A percentile compares a stretch with the other conserved stretches of the same genome.
Conservation (phyloP, 92 coral and sea anemone species). For the Scolanthus callimorphus region DNA sequence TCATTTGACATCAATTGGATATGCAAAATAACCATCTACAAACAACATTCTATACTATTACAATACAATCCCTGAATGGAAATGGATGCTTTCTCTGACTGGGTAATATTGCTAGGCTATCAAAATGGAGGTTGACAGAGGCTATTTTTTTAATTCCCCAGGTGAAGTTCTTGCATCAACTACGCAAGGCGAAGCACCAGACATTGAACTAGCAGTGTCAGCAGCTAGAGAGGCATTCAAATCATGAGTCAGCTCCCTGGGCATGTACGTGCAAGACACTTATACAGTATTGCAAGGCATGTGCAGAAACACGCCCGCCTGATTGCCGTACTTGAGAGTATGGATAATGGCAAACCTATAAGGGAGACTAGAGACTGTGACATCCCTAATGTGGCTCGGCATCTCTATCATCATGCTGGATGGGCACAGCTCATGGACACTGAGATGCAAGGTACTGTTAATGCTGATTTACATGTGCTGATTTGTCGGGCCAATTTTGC, state of each 20-base stretch:
- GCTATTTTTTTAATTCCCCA: no score
- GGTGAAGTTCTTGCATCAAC: constrained; percentile 94
- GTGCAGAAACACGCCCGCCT: constrained; percentile 97
- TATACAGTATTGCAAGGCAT: constrained; percentile 96
- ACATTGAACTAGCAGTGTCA: constrained; percentile 80
- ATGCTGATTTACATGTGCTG: no score
- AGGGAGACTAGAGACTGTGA: constrained; percentile 94
- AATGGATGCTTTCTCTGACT: no score
- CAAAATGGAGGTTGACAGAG: no score
- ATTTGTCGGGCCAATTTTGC: no score
- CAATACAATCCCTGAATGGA: no score
- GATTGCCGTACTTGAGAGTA: constrained; percentile 90
- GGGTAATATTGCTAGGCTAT: no score
- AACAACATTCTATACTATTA: no score
- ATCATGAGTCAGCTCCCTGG: constrained; percentile 88
- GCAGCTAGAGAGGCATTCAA: constrained; percentile 82
- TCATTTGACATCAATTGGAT: no score
- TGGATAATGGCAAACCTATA: constrained; percentile 96
- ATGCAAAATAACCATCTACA: no score
- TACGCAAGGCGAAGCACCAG: constrained; percentile 85
- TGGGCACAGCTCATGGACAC: constrained; percentile 99
- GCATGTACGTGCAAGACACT: constrained; percentile 88
- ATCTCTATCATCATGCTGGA: constrained; percentile 94
- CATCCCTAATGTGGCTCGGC: constrained; percentile 89
- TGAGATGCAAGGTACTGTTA: constrained; percentile 80